phyloP scores from a whole-genome alignment of 2,888 invertebrate genomes.

The Galeruca laticollis region DNA sequence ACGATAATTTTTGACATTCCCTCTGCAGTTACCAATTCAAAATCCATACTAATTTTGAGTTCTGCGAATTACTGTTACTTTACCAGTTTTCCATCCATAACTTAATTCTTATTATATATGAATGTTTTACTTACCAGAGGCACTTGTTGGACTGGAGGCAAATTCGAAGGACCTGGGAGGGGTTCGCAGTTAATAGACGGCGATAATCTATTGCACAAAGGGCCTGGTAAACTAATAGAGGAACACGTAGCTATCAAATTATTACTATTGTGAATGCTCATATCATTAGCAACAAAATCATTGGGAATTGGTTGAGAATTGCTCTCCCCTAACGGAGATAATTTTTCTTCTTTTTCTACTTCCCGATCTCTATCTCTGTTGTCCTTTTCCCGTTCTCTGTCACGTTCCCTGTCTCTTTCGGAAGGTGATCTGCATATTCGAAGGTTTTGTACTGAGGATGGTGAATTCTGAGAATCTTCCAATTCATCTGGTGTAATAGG shows the following conservation, averaged over 20 bases:
- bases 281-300: slow-evolving; percentile 70
- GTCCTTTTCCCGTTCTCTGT: slow-evolving; percentile 49
- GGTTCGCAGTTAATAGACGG: slow-evolving; percentile 78
- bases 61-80: no score
- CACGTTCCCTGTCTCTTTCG: slow-evolving; percentile 46
- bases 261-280: slow-evolving; percentile 67
- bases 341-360: slow-evolving; percentile 46
- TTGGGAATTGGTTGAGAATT: slow-evolving; percentile 54
- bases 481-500: slow-evolving; percentile 44
- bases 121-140: slow-evolving; percentile 75
- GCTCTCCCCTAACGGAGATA: slow-evolving; percentile 57
- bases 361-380: slow-evolving; percentile 34
- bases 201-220: slow-evolving; percentile 71
- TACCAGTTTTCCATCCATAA: no score
- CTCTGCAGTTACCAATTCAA: no score
- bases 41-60: no score
- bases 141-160: slow-evolving; percentile 90
- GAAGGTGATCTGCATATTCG: slow-evolving; percentile 52
- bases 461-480: slow-evolving; percentile 45
- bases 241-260: slow-evolving; percentile 52
- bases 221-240: slow-evolving; percentile 68
- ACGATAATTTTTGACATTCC: no score
- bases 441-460: slow-evolving; percentile 50
- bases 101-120: no score
- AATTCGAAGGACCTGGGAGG: slow-evolving; percentile 84